Evolutionary conservation across 2,797 vertebrate genomes (phyloP), one percentile per base, ranked within the genome.

Genomic region (Arremon aurantiirostris): DNA sequence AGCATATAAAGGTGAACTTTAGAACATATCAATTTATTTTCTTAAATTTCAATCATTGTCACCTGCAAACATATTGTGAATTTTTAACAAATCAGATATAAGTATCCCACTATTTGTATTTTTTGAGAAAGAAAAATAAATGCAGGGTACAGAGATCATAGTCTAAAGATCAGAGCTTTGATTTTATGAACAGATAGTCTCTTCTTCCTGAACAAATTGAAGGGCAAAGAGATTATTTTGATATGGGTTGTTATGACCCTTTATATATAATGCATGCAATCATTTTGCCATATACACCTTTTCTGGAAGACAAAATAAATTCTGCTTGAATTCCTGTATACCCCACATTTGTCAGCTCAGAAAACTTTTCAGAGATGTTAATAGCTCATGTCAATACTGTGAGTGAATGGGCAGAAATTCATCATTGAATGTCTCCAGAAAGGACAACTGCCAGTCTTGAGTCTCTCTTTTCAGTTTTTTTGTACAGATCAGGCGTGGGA

Each of bases 371-470:
- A 95, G 94, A 93, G 96, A 95, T 97, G 97, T 98, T 98, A 98
- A 97, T 97, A 96, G 96, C 87, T 96, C 96, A 39, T 97, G 97
- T 98, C 97, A 97, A 91, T 97, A 97, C 96, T 95, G 55, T 77
- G 95, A 96, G 71, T 97, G 97, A 98, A 97, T 97, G 97, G 96
- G 95, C 96, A 97, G 95, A 97, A 97, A 96, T 96, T 97, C 96
- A 96, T 98, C 97, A 65, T 44, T 97, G 96, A 97, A 96, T 97
- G 95, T 98, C 97, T 95, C 96, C 96, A 97, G 97, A 97, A 96
- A 93, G 98, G 98, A 98, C 98, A 98, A 98, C 98, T 94, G 98
- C 98, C 98, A 95, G 96, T 95, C 97, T 91, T 79, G 52, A 91
- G 85, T 95, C 95, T 97, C 83, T 73, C 90, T 93, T 98, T 97